Evolutionary conservation across 2,113 vertebrate species (phyloP), one percentile per base, ranked within the genome.

Genomic region (Eptatretus burgeri): DNA sequence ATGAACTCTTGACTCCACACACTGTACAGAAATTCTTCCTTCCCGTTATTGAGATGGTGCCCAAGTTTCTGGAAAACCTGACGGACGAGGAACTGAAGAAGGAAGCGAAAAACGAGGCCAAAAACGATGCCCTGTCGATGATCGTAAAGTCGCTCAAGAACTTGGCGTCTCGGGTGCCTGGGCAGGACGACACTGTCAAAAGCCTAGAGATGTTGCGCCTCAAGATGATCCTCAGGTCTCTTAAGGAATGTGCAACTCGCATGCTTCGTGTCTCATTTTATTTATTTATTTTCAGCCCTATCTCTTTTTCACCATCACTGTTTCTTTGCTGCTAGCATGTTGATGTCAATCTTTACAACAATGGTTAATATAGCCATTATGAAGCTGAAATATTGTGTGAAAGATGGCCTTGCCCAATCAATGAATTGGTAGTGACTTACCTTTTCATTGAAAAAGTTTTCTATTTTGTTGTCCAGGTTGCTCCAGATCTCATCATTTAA

Each of bases 401-500:
- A 41, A 41, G 27, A 41, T 41, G 27, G 27, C 27, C 27, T 41
- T 41, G 27, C 27, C 27, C 27, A 7, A 41, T 41, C 27, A 7
- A 41, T 41, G 27, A 41, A 41, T 41, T 41, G 27, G 27, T 41
- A 41, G 27, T 41, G 27, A n/a, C n/a, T n/a, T n/a, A n/a, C n/a
- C n/a, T n/a, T n/a, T n/a, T 7, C 27, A 41, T 41, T 3, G 7
- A 41, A 41, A 5, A 41, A 41, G 27, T 41, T 7, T 41, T 41
- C 7, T 41, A 41, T 41, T 41, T 41, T 41, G 27, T 41, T 41
- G 9, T 19, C 49, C 66, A 98, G 91, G 77, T 89, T 98, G 80
- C 85, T 98, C 75, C 91, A 98, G 81, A 98, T 98, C 84, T 98
- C 91, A 72, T 98, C 91, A 79, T 98, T 98, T 78, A 98, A 98